Base-by-base conservation (phyloP, 2,888 invertebrate species). In the Drosophila suboccidentalis region DNA sequence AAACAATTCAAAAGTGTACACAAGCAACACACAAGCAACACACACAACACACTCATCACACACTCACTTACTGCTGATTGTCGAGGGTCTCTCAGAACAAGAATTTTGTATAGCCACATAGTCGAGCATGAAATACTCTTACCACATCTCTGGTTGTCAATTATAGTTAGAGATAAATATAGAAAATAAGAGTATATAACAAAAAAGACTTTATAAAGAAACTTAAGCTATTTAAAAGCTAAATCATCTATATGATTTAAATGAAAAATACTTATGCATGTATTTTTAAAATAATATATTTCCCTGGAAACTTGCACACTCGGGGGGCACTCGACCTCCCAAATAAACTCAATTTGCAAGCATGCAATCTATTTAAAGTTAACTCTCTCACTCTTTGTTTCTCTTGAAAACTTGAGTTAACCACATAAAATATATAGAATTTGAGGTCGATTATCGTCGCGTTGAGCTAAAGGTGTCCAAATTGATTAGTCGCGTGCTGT, bases 1-100 rank as follows among this genome's bases (percentile, higher is more conserved):
- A 90, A 86, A 78, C 76, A 87, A 69, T 83, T 75, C 80, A 78
- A 73, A 82, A 65, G 77, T 71, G 72, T 61, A 69, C 59, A 61
- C 68, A 69, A 15, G 17, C 57, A 61, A 46, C 26, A 71, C 44
- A 62, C n/a, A 22, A 38, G 43, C 22, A n/a, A 41, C 47, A 57
- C 43, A 43, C 43, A 55, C 11, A 29, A 13, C 29, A 38, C 51
- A n/a, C 32, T 22, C 11, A 22, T n/a, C 22, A 34, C 15, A 8
- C 39, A 29, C 4, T 54, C 36, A 50, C 47, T 38, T 17, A 39
- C 38, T 47, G 65, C 43, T 63, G 71, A 69, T 70, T 74, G 67
- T 66, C 70, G 73, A 71, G 68, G 22, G 29, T 46, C 44, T 55
- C 19, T 26, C 38, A 26, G 8, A 22, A 8, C 10, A 38, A 10